Base-by-base conservation (phyloP, 1,140 invertebrate species). In the Ceratosolen fusciceps region DNA sequence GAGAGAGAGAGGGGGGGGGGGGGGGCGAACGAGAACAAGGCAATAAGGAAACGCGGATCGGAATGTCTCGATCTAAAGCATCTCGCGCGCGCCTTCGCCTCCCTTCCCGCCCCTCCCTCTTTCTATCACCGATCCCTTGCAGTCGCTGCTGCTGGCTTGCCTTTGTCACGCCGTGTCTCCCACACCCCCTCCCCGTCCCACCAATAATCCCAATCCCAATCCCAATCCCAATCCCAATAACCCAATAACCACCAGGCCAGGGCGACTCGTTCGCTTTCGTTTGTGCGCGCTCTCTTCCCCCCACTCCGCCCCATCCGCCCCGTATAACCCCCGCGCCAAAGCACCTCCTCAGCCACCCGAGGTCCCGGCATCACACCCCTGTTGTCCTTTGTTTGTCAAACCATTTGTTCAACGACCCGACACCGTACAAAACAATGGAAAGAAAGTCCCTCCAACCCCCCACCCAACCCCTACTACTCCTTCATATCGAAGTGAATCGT, bases 41-140 rank as follows among this genome's bases (percentile, higher is more conserved):
- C 87, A 88, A 88, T 88, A 87, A 87, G 87, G 87, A 88, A 88
- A 87, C 81, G 83, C 84, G 83, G 83, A 86, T 87, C 83, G 87
- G 87, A 87, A 87, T 87, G 87, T 87, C 87, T 85, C 86, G 86
- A 87, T 88, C 83, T 82, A 83, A 49, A 54, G 54, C 54, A 26
- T 29, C 54, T 49, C 16, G 16, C n/a, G 16, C n/a, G 29, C 58
- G 56, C 56, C 34, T 26, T 43, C 19, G 14, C 14, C 49, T 56
- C 29, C 26, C 16, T 24, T 12, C 7, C 31, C 26, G 5, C n/a
- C 56, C 9, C 5, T 9, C 56, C n/a, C 39, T n/a, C 67, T 26
- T 9, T 31, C 31, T 21, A 39, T 54, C 70, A 47, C 67, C 54
- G 31, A 52, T 52, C 39, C 47, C n/a, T 34, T 8, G 26, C 68